Evolutionary conservation across 2,113 vertebrate species (phyloP).

Genomic region (Mystacornis crossleyi): DNA sequence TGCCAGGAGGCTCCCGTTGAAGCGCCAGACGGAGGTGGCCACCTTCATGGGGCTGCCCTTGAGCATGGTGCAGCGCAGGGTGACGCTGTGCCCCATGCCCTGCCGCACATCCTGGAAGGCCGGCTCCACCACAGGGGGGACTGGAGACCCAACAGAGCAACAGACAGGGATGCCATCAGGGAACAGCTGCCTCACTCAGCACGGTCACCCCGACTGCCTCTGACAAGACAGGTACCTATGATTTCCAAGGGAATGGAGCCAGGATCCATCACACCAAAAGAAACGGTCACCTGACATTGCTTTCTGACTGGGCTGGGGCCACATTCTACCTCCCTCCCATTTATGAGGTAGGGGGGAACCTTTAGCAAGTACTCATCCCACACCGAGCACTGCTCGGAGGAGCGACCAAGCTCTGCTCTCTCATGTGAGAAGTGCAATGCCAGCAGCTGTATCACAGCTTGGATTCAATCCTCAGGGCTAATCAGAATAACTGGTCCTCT

Average conservation of each 20-base stretch:
- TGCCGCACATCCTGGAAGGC: slow-evolving; percentile 87
- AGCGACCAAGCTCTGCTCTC: background rate
- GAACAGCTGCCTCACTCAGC: background rate
- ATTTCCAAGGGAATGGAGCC: background rate
- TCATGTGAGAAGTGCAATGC: background rate
- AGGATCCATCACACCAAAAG: background rate
- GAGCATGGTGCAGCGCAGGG: slow-evolving; percentile 86
- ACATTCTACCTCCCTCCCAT: background rate
- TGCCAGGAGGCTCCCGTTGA: slow-evolving; percentile 80
- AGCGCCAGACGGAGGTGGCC: slow-evolving; percentile 86
- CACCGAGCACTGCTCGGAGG: background rate
- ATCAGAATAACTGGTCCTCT: background rate
- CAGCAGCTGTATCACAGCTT: background rate
- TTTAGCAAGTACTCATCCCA: background rate
- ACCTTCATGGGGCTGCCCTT: slow-evolving; percentile 88
- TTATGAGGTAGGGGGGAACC: background rate
- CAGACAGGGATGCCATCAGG: background rate
- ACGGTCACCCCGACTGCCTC: accelerated
- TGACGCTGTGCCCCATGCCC: slow-evolving; percentile 79
- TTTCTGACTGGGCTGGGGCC: background rate
- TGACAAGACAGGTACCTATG: background rate
- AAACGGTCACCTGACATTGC: accelerated
- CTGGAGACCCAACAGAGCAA: slow-evolving; percentile 65
- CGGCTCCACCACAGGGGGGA: slow-evolving; percentile 88
- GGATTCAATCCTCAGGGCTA: background rate